Percentiles rank a stretch among this genome's conserved stretches.
These are phyloP conservation scores for Neopelma chrysocephalum DNA, from an alignment of 2,797 vertebrate genomes.

Conservation along the genomic window DNA sequence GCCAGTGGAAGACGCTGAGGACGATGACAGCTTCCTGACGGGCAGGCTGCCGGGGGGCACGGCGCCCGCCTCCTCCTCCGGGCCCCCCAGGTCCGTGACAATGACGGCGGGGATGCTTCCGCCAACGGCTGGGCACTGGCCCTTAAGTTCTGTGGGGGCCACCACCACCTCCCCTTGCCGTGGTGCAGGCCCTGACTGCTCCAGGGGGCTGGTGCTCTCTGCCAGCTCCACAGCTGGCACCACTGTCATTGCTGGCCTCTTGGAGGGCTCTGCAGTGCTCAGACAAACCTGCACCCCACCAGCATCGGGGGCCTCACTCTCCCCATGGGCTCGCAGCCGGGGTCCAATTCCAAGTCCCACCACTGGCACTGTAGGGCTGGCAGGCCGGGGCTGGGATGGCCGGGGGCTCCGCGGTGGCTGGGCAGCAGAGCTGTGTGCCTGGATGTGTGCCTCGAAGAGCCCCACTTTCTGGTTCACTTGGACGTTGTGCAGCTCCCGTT, in stretches of 20 bases:
- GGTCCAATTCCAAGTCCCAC: neutral
- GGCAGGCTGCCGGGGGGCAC: conserved; percentile 73
- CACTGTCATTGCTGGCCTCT: neutral
- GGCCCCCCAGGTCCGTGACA: conserved; percentile 89
- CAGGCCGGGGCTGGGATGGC: conserved; percentile 22
- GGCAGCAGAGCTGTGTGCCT: conserved; percentile 74
- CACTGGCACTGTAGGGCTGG: fast-evolving
- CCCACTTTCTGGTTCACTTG: conserved; percentile 90
- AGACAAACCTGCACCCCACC: neutral
- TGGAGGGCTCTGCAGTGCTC: neutral
- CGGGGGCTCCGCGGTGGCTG: conserved; percentile 84
- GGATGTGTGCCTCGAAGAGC: conserved; percentile 93
- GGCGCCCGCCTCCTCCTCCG: conserved; percentile 73
- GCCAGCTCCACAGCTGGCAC: neutral
- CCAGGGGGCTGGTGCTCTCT: neutral
- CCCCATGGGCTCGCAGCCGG: neutral
- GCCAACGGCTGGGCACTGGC: neutral
- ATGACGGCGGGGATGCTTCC: conserved; percentile 88
- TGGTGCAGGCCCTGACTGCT: neutral
- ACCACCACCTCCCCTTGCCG: neutral
- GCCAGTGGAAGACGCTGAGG: conserved; percentile 95
- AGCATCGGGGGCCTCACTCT: neutral
- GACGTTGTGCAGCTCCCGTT: conserved; percentile 89
- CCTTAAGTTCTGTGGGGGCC: neutral
- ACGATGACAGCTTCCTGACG: conserved; percentile 90